Conservation (phyloP, 2,888 invertebrate species). For the Pseudococcus jackbeardsleyi region DNA sequence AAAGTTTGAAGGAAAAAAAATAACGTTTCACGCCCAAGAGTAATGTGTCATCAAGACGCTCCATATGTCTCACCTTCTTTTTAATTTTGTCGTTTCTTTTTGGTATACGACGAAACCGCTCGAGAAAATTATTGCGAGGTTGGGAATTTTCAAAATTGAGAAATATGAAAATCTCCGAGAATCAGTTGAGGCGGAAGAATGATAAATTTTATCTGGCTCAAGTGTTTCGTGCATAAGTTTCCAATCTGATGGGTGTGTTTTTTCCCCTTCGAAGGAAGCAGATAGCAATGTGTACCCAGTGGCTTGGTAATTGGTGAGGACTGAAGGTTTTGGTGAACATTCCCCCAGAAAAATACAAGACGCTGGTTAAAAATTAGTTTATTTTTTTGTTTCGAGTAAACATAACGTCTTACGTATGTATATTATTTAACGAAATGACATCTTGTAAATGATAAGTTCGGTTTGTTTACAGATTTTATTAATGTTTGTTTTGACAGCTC, state of each 20-base stretch:
- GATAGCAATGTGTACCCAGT: too few species aligned
- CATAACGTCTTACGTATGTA: neutral
- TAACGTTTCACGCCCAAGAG: neutral
- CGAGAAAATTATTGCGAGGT: neutral
- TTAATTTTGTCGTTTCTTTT: neutral
- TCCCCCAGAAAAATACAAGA: too few species aligned
- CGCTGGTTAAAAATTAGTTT: too few species aligned
- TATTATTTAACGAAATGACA: constrained; percentile 24
- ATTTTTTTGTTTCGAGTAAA: neutral
- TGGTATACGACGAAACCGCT: neutral
- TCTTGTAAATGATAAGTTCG: constrained; percentile 35
- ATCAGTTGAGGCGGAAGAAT: too few species aligned
- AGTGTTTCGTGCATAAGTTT: too few species aligned
- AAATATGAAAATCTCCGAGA: too few species aligned
- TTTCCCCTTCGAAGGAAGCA: too few species aligned
- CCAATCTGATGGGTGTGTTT: too few species aligned
- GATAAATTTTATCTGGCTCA: too few species aligned
- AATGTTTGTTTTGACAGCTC: constrained; percentile 37
- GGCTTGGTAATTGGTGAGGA: too few species aligned
- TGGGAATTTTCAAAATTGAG: neutral
- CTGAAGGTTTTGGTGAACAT: too few species aligned
- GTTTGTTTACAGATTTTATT: constrained; percentile 25
- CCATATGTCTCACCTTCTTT: neutral
- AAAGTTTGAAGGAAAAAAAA: neutral
- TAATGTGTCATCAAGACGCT: neutral